Evolutionary conservation across 2,888 invertebrate genomes (phyloP).

Genomic region (Sussaba pulchella): DNA sequence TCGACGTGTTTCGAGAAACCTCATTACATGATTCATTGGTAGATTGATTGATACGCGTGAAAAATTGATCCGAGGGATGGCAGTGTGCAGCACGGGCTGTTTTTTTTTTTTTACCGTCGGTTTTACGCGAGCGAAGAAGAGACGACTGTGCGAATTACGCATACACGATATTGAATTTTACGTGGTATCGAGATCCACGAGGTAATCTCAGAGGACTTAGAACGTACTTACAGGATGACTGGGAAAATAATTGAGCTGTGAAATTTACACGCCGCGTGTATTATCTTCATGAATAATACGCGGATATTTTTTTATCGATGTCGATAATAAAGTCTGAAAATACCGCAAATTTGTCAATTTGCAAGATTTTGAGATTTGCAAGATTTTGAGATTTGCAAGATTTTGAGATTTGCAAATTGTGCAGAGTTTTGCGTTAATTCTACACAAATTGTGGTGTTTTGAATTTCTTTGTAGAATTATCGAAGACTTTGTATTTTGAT

Average conservation of each 20-base stretch:
- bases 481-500: no score
- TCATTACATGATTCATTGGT: constrained; percentile 20
- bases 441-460: no score
- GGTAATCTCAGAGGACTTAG: background rate
- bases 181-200: background rate
- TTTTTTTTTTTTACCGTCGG: constrained; percentile 1
- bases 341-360: no score
- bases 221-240: background rate
- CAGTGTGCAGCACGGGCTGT: background rate
- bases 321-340: no score
- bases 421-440: no score
- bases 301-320: no score
- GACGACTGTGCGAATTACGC: constrained; percentile 51
- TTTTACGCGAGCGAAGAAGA: constrained; percentile 18
- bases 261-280: constrained; percentile 1
- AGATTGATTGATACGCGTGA: background rate
- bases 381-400: no score
- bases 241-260: background rate
- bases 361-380: no score
- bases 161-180: background rate
- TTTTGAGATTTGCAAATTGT: no score
- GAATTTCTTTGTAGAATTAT: no score
- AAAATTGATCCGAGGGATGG: background rate
- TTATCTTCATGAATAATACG: no score
- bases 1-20: constrained; percentile 16